Evolutionary conservation across 2,113 vertebrate genomes (phyloP).

Genomic region (Oncorhynchus masou): DNA sequence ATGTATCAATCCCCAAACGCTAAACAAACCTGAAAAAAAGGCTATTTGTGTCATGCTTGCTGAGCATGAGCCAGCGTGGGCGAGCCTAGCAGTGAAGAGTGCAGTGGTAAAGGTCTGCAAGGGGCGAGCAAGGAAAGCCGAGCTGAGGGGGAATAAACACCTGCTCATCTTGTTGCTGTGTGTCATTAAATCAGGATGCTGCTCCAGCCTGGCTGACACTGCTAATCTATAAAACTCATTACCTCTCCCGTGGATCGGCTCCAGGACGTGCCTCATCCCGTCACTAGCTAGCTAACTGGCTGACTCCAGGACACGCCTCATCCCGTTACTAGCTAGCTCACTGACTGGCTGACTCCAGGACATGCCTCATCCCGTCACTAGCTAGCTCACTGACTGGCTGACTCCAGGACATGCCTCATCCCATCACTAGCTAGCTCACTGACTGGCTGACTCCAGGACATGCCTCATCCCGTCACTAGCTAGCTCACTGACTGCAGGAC

Average conservation of each 20-base stretch:
- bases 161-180: conserved; percentile 29
- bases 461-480: no score
- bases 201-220: conserved; percentile 18
- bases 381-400: no score
- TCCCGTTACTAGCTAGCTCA: no score
- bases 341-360: no score
- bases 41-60: neutral
- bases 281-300: neutral
- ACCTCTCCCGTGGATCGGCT: conserved; percentile 22
- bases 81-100: neutral
- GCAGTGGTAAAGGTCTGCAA: neutral
- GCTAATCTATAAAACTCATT: conserved; percentile 58
- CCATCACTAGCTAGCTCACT: no score
- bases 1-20: conserved; percentile 7
- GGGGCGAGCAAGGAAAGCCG: neutral
- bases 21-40: neutral
- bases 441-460: no score
- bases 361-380: no score
- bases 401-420: no score
- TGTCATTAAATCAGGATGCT: conserved; percentile 32
- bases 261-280: conserved; percentile 1
- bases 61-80: neutral
- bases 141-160: conserved; percentile 6
- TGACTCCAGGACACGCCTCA: no score
- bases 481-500: no score